Evolutionary conservation across 2,113 vertebrate genomes (phyloP), one percentile per base, ranked within the genome.

Genomic region (Phylloscopus whistleri): DNA sequence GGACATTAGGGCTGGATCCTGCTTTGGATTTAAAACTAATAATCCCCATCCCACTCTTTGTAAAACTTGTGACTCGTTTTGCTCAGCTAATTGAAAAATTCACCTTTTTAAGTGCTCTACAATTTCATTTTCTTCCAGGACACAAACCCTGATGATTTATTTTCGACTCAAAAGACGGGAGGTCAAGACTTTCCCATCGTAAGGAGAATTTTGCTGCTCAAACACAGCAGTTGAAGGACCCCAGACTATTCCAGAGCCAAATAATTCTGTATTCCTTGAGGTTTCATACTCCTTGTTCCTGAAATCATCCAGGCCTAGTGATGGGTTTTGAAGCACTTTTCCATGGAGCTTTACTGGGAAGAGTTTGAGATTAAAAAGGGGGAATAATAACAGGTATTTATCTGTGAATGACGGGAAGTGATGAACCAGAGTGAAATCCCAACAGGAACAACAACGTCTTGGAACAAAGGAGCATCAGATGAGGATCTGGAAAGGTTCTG

Each of bases 1-100:
- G 90, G 76, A 92, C 92, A 88, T 92, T 68, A 90, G 64, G 85
- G 64, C 68, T 93, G 72, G 83, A 93, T 91, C 87, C 72, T 87
- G 35, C 55, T 78, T 67, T 60, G 90, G 52, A 90, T 93, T 55
- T 26, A 39, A 90, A 70, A 73, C 73, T 66, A 60, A 91, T 20
- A 63, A 88, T 55, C 63, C 75, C 24, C 64, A 59, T 62, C 31
- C 13, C 59, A 33, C 12, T 92, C 80, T 20, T n/a, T 64, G 79
- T 56, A 81, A 49, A 74, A 41, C 66, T 63, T 77, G 75, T 90
- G 91, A 80, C 43, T 91, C 4, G 20, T 83, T 85, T 55, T 59
- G 31, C 52, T 81, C 0, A 2, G 19, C 44, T 49, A 44, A 84
- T 63, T 23, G 72, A 90, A 53, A 70, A 80, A 78, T 74, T 52